Base-by-base conservation (phyloP, 2,888 invertebrate species). In the Meandrusa payeni region DNA sequence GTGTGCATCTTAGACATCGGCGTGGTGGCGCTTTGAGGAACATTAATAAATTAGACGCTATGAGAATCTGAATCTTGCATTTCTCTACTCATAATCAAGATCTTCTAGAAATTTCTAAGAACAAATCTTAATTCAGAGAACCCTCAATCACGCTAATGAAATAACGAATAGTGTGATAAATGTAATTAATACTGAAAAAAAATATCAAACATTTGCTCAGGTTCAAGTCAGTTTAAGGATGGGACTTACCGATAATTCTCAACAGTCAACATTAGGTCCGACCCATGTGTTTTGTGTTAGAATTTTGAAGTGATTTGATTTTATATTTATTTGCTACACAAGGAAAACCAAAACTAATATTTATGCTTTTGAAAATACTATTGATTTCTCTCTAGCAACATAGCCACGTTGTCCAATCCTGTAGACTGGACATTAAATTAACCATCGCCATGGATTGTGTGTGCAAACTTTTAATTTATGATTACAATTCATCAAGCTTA, bases 21-120 rank as follows among this genome's bases (percentile, higher is more conserved):
- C 26, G 47, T 47, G 43, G 48, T 38, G 42, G 37, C 44, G 24
- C 46, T 43, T 29, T 44, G 41, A 46, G 45, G 36, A 11, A 41
- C 46, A 51, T 55, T 55, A 56, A 51, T 56, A 55, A 52, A 59
- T 51, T 53, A 55, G 38, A 38, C 20, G 19, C 13, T 20, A 23
- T 10, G 19, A 34, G 36, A 36, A 6, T 19, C 15, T 24, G 23
- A 10, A 13, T 33, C 26, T 32, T 13, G 19, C 12, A 24, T 20
- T 23, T 9, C 12, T 41, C 24, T 20, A 24, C 10, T 43, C 26
- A 19, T 13, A 20, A n/a, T n/a, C n/a, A n/a, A 27, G 15, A 34
- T 41, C 11, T 28, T 12, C 15, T 24, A 7, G 33, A 38, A 39
- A 47, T 33, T 47, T 34, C 43, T 47, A 10, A 38, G 32, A 41